phyloP scores from a whole-genome alignment of 2,113 vertebrate genomes.

The Amphiprion ocellaris region DNA sequence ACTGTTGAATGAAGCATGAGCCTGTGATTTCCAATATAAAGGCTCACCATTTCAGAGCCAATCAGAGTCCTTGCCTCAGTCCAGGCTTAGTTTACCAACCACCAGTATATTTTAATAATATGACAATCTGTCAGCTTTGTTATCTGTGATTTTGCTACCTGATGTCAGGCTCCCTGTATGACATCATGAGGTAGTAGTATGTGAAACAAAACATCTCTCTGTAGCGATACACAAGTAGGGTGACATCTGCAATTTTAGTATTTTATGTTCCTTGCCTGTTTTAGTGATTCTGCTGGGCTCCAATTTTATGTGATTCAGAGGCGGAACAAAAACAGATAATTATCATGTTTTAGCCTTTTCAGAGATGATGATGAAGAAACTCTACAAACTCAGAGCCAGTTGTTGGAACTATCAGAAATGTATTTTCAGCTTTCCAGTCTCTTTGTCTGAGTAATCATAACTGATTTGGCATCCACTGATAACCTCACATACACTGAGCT shows the following conservation, averaged over 20 bases:
- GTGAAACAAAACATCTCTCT: constrained; percentile 31
- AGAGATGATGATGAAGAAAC: not conserved
- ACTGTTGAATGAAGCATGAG: constrained; percentile 72
- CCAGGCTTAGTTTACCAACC: constrained; percentile 30
- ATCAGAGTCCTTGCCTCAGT: constrained; percentile 40
- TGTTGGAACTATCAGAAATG: not conserved
- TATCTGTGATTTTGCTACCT: constrained; percentile 30
- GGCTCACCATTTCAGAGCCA: constrained; percentile 53
- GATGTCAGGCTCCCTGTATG: constrained; percentile 15
- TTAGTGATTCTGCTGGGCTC: not conserved
- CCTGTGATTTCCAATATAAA: constrained; percentile 67
- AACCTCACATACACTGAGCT: constrained; percentile 15
- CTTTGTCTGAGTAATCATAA: constrained; percentile 13
- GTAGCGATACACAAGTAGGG: not conserved
- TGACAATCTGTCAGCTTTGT: constrained; percentile 57
- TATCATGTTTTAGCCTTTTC: not conserved
- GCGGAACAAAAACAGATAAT: not conserved
- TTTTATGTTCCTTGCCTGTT: not conserved
- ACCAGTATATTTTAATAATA: constrained; percentile 62
- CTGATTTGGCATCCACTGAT: not conserved
- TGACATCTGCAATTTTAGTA: not conserved
- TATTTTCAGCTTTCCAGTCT: constrained; percentile 6
- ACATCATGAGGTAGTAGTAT: constrained; percentile 26
- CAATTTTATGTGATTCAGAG: not conserved
- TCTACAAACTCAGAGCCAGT: not conserved